Evolutionary conservation across 1,140 invertebrate genomes (phyloP).

Genomic region (Metopolophium dirhodum): DNA sequence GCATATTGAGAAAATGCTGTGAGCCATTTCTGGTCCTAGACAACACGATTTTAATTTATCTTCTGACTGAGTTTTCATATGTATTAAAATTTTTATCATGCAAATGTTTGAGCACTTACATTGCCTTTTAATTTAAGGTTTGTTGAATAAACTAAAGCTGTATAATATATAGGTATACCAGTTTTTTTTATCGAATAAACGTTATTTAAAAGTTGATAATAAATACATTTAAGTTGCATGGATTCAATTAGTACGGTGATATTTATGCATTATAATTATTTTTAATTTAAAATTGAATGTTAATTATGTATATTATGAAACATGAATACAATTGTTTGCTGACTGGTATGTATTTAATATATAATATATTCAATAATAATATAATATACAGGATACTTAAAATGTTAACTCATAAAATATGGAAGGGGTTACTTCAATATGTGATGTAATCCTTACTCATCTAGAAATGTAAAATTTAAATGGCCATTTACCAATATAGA

Average conservation of each 20-base stretch:
- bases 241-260: background rate
- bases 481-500: background rate
- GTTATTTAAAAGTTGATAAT: background rate
- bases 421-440: background rate
- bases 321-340: background rate
- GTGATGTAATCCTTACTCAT: background rate
- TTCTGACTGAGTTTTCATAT: background rate
- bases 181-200: background rate
- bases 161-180: background rate
- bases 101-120: background rate
- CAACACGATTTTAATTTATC: background rate
- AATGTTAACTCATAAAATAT: background rate
- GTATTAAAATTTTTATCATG: background rate
- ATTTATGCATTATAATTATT: background rate
- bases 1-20: background rate
- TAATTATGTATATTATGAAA: background rate
- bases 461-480: constrained; percentile 1
- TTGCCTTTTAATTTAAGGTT: background rate
- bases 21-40: background rate
- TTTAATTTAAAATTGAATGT: background rate
- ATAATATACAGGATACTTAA: background rate
- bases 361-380: background rate
- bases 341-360: background rate
- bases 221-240: background rate
- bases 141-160: background rate